Evolutionary conservation across 2,797 vertebrate genomes (phyloP).

Genomic region (Onychomys leucogaster): DNA sequence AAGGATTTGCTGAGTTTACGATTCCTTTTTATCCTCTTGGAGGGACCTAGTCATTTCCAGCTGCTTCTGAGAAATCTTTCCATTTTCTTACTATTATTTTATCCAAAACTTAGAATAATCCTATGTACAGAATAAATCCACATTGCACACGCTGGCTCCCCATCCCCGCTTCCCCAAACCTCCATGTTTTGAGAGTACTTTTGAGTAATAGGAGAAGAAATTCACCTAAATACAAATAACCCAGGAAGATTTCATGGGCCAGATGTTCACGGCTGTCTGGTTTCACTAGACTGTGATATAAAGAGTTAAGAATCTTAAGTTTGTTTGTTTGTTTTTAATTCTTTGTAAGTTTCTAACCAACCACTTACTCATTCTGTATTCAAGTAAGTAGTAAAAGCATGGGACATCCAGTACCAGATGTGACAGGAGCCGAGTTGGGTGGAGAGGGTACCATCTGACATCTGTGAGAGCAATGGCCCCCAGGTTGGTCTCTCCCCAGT

Average conservation of each 20-base stretch:
- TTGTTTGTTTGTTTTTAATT: not conserved
- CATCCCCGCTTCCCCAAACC: conserved; percentile 19
- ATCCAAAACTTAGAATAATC: not conserved
- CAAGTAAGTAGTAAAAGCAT: not conserved
- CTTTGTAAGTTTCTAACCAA: not conserved
- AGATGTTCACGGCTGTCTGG: conserved; percentile 81
- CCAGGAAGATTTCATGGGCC: conserved; percentile 66
- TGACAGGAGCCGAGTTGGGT: rapidly evolving
- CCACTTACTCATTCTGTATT: not conserved
- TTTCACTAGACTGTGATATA: conserved; percentile 77
- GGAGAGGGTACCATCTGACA: not conserved
- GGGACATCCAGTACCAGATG: not conserved
- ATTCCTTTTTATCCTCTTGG: not conserved
- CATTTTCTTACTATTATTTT: not conserved
- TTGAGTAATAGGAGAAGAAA: conserved; percentile 71
- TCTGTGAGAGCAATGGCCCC: not conserved
- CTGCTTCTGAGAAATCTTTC: conserved; percentile 33
- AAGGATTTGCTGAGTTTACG: not conserved
- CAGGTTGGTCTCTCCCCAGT: not conserved
- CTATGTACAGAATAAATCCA: not conserved
- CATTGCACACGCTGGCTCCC: not conserved
- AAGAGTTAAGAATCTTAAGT: conserved; percentile 38
- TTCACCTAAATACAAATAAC: conserved; percentile 50
- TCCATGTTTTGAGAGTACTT: conserved; percentile 44
- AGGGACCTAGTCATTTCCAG: conserved; percentile 6